phyloP scores from a whole-genome alignment of 2,113 vertebrate genomes.

The Lepisosteus oculatus region DNA sequence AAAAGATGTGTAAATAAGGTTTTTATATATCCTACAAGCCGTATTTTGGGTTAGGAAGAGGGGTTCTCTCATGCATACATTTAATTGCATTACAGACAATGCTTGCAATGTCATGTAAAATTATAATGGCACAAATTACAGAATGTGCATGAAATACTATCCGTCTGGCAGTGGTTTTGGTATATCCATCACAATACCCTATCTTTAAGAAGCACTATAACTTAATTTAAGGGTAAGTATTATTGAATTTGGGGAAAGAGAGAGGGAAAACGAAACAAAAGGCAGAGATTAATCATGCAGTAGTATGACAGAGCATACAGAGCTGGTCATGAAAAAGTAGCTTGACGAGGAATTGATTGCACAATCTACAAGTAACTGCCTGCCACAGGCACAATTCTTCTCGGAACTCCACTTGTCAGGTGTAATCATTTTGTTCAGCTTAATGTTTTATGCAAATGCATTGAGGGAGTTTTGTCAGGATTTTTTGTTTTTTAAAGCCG shows the following conservation, averaged over 20 bases:
- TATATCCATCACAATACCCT: constrained; percentile 69
- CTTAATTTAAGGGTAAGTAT: constrained; percentile 70
- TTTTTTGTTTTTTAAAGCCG: constrained; percentile 59
- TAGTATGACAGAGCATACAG: constrained; percentile 62
- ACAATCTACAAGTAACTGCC: constrained; percentile 62
- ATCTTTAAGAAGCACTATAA: constrained; percentile 75
- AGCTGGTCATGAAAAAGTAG: constrained; percentile 60
- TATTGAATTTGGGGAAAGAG: constrained; percentile 73
- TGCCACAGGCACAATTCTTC: constrained; percentile 71
- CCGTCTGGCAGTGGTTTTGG: constrained; percentile 58
- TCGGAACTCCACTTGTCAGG: constrained; percentile 74
- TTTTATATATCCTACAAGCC: constrained; percentile 61
- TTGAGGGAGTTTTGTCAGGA: constrained; percentile 64
- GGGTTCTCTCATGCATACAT: constrained; percentile 64
- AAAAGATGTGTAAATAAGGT: constrained; percentile 64
- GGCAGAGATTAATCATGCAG: constrained; percentile 65
- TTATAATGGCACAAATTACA: constrained; percentile 67
- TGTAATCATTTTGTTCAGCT: constrained; percentile 79
- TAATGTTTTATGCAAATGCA: constrained; percentile 78
- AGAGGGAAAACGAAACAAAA: constrained; percentile 66
- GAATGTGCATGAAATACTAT: constrained; percentile 33
- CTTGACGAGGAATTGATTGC: constrained; percentile 68
- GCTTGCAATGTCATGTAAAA: constrained; percentile 67
- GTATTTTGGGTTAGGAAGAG: constrained; percentile 59
- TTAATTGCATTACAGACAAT: constrained; percentile 80